These are phyloP conservation scores for Premnoplex brunnescens DNA, from an alignment of 2,797 vertebrate genomes.

Conservation along the genomic window DNA sequence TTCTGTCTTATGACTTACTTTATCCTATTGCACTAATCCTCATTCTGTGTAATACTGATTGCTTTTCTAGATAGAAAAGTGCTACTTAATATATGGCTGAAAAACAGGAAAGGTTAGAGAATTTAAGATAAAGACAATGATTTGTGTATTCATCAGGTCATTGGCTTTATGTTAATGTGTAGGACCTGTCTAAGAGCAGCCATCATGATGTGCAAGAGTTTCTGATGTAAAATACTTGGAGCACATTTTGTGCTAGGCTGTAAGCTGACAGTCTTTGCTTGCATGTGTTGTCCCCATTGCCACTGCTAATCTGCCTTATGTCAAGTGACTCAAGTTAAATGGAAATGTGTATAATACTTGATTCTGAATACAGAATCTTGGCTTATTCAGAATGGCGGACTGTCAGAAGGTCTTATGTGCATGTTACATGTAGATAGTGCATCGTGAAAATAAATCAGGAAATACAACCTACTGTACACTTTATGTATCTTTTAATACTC, in stretches of 20 bases:
- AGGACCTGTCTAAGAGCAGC: neutral
- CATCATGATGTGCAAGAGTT: neutral
- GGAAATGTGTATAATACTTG: neutral
- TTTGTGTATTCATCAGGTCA: neutral
- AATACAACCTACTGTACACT: neutral
- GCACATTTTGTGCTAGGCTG: neutral
- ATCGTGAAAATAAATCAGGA: neutral
- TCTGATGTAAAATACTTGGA: neutral
- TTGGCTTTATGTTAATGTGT: neutral
- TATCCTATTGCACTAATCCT: constrained; percentile 15
- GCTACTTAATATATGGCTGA: constrained; percentile 6
- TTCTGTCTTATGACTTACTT: constrained; percentile 3
- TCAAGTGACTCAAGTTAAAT: neutral
- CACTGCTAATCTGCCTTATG: neutral
- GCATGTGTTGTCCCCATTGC: neutral
- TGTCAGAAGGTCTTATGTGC: neutral
- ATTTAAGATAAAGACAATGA: constrained; percentile 2
- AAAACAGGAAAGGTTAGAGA: constrained; percentile 43
- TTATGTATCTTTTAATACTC: neutral
- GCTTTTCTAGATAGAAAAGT: constrained; percentile 41
- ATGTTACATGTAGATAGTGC: neutral
- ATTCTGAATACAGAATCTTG: neutral
- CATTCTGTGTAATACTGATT: constrained; percentile 9
- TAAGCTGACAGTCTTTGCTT: neutral
- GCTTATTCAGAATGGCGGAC: neutral